Conservation (phyloP, 2,888 invertebrate species). For the Ferrisia virgata region DNA sequence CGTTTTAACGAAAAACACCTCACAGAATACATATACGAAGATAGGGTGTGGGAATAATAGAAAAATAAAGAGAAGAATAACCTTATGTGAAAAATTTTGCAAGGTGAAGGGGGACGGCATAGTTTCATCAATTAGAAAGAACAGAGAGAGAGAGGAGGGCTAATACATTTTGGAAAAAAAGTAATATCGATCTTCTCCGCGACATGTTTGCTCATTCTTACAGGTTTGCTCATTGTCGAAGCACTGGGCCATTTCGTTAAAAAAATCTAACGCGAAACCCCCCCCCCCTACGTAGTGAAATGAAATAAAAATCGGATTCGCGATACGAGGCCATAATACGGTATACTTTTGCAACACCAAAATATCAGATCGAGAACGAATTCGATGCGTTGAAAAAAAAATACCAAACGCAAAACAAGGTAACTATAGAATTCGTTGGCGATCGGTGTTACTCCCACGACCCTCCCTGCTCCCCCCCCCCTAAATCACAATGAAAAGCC, state of each 20-base stretch:
- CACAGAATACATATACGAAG: too few relatives aligned
- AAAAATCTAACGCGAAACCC: neutral
- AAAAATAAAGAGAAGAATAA: too few relatives aligned
- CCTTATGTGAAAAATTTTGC: too few relatives aligned
- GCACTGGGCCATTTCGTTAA: neutral
- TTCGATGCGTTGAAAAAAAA: neutral
- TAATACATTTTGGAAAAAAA: too few relatives aligned
- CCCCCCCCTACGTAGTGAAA: neutral
- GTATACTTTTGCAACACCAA: neutral
- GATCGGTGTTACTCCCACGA: neutral
- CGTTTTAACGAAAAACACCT: too few relatives aligned
- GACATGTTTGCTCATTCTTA: too few relatives aligned
- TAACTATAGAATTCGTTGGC: slow-evolving; percentile 4
- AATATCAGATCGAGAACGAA: neutral
- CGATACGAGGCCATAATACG: neutral
- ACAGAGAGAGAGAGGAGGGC: too few relatives aligned
- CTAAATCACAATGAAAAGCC: neutral
- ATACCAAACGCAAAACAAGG: neutral
- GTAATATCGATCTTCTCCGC: too few relatives aligned
- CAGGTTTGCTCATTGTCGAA: neutral
- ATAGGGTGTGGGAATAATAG: too few relatives aligned
- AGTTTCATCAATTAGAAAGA: too few relatives aligned
- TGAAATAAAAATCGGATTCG: neutral
- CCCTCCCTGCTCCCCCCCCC: neutral
- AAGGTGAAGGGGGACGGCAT: too few relatives aligned